Base-by-base conservation (phyloP, 2,797 vertebrate species). In the Poliocrania exsul region DNA sequence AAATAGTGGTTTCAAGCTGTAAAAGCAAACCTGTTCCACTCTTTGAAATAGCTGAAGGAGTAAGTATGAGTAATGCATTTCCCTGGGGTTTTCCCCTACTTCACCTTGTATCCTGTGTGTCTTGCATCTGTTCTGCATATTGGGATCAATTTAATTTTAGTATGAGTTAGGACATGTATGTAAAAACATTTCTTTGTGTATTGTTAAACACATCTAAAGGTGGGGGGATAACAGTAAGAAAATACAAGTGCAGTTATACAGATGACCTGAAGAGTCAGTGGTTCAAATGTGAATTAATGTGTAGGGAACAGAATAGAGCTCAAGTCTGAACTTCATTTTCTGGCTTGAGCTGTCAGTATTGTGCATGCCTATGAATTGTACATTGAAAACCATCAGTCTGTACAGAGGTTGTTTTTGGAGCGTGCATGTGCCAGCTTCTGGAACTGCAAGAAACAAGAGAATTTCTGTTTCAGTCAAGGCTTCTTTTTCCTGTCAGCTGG, bases 1-100 rank as follows among this genome's bases (percentile, higher is more conserved):
- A 99, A 97, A 98, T 99, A 95, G 98, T 99, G 84, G 97, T 99
- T 88, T 99, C 99, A 91, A 99, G 98, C 96, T 98, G 99, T 81
- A 99, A 99, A 97, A 97, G 98, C 8, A 98, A 98, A 96, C 98
- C 98, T n/a, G 97, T 98, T 86, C 96, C 98, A 13, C 97, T 99
- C 85, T 98, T 99, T 88, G 99, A 99, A 84, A 98, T 99, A 95
- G 99, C 98, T 8, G 99, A 99, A 84, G 99, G 99, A 98, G 99
- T 99, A 98, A 99, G 99, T 98, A 91, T 85, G 49, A 64, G 8
- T 82, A 37, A 57, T 89, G n/a, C 56, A 72, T 49, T 81, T 67
- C 44, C 29, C 16, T 18, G 10, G 46, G 46, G 47, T 50, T 17
- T 37, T 28, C 10, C 13, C 9, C 5, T 13, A 4, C 5, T 26